Base-by-base conservation (phyloP, 2,113 vertebrate species). In the Nycticryphes semicollaris region DNA sequence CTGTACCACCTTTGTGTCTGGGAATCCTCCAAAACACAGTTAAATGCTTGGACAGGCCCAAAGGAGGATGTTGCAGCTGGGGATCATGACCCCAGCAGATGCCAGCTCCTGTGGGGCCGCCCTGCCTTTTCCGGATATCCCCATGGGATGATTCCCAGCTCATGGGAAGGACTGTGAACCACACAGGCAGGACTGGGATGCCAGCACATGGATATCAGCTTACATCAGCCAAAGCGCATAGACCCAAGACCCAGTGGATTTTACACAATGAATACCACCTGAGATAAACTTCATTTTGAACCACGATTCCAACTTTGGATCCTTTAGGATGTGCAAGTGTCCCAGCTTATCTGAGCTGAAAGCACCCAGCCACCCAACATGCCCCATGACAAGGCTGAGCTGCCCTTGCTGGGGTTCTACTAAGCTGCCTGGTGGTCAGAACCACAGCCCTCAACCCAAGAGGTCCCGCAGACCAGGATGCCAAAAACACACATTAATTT, bases 21-120 rank as follows among this genome's bases (percentile, higher is more conserved):
- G 45, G 63, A 89, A 41, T 68, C 63, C 84, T 85, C 57, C 70
- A 39, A 89, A 87, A 70, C 13, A 5, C 39, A 50, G 35, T 25
- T 37, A 79, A 93, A 85, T 31, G 74, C 70, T 94, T 45, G 22
- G 84, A 56, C 90, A 84, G 89, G 24, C 68, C 84, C 81, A 53
- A 15, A 83, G 87, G 57, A 87, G 66, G 67, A 50, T 64, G 84
- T 11, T 88, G 37, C 92, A 94, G 91, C 86, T 92, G 91, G 90
- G 84, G 87, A 91, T 76, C 89, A 2, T 64, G 93, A 96, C 91
- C 89, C 45, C 56, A 75, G 75, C 84, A 94, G 94, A 69, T 92
- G 94, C 66, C 50, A 68, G 64, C 48, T 90, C 33, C 60, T 2
- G 1, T 21, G 53, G 50, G 89, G 48, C 68, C 93, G 48, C 43